Conservation (phyloP, 2,113 vertebrate genomes). For the Trichomycterus rosablanca region DNA sequence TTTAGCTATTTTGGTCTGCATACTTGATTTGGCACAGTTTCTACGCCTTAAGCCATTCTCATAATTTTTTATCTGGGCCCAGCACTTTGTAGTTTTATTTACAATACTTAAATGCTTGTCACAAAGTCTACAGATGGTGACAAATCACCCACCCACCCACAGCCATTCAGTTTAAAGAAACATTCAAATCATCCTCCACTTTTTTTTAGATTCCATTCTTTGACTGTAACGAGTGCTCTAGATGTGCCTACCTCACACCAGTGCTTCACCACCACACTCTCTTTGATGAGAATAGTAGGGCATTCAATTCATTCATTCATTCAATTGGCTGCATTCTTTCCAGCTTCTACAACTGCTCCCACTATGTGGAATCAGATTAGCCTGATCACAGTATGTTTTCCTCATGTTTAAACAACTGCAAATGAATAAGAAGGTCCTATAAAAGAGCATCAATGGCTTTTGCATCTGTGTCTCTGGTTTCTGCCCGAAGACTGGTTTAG, state of each 20-base stretch:
- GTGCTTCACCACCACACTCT: constrained; percentile 12
- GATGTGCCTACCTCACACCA: constrained; percentile 16
- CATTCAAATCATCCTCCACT: not conserved
- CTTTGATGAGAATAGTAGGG: constrained; percentile 16
- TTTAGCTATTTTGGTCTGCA: too few relatives aligned
- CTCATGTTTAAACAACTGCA: constrained; percentile 33
- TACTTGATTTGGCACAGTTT: too few relatives aligned
- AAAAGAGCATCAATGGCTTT: constrained; percentile 36
- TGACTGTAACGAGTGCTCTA: constrained; percentile 4
- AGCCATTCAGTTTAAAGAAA: too few relatives aligned
- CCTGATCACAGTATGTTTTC: constrained; percentile 56
- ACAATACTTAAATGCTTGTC: too few relatives aligned
- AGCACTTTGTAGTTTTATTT: too few relatives aligned
- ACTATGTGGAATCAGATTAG: constrained; percentile 57
- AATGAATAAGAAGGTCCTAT: constrained; percentile 27
- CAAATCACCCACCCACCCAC: too few relatives aligned
- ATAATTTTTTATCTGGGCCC: too few relatives aligned
- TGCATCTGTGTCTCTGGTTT: constrained; percentile 41
- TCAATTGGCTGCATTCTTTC: constrained; percentile 59
- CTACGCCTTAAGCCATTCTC: too few relatives aligned
- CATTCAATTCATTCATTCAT: constrained; percentile 38
- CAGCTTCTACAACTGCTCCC: constrained; percentile 48
- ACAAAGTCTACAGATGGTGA: too few relatives aligned
- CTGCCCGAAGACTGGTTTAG: constrained; percentile 23
- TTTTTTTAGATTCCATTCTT: constrained; percentile 16